phyloP scores from a whole-genome alignment of 2,113 vertebrate species.

The Lucifuga dentata region DNA sequence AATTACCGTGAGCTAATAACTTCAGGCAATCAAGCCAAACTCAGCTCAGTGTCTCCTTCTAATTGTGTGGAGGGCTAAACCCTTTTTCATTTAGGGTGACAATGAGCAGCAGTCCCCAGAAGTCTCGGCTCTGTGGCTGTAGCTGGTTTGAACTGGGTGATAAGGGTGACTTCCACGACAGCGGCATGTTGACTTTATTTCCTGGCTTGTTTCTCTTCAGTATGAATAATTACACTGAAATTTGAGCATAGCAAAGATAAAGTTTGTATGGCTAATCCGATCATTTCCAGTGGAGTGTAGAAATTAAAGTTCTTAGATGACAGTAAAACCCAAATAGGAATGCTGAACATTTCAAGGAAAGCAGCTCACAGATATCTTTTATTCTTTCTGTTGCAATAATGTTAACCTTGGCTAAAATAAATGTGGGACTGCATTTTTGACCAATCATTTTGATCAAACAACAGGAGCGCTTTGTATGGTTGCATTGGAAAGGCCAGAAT shows the following conservation, averaged over 20 bases:
- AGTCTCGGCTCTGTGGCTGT: slow-evolving; percentile 53
- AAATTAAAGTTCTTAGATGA: slow-evolving; percentile 62
- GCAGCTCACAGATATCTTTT: slow-evolving; percentile 28
- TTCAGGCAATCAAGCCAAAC: slow-evolving; percentile 72
- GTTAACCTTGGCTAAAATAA: slow-evolving; percentile 58
- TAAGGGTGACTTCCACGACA: slow-evolving; percentile 66
- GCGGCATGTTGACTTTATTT: slow-evolving; percentile 61
- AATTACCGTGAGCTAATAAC: slow-evolving; percentile 83
- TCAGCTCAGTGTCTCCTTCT: slow-evolving; percentile 74
- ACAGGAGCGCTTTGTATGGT: slow-evolving; percentile 32
- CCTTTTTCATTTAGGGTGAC: slow-evolving; percentile 70
- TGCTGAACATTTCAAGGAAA: slow-evolving; percentile 31
- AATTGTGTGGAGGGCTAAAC: slow-evolving; percentile 78
- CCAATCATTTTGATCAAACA: slow-evolving; percentile 53
- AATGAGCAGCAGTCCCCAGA: slow-evolving; percentile 62
- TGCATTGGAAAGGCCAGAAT: slow-evolving; percentile 56
- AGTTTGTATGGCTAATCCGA: slow-evolving; percentile 73
- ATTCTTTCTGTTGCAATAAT: slow-evolving; percentile 13
- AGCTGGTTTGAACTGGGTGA: slow-evolving; percentile 69
- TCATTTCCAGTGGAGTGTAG: slow-evolving; percentile 64
- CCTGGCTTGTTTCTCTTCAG: slow-evolving; percentile 60
- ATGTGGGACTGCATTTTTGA: slow-evolving; percentile 11
- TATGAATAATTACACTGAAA: slow-evolving; percentile 77
- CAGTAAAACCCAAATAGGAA: slow-evolving; percentile 54
- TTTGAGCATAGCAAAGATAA: slow-evolving; percentile 73